These are phyloP conservation scores for Morus bassanus DNA, from an alignment of 2,797 vertebrate species.

Conservation along the genomic window DNA sequence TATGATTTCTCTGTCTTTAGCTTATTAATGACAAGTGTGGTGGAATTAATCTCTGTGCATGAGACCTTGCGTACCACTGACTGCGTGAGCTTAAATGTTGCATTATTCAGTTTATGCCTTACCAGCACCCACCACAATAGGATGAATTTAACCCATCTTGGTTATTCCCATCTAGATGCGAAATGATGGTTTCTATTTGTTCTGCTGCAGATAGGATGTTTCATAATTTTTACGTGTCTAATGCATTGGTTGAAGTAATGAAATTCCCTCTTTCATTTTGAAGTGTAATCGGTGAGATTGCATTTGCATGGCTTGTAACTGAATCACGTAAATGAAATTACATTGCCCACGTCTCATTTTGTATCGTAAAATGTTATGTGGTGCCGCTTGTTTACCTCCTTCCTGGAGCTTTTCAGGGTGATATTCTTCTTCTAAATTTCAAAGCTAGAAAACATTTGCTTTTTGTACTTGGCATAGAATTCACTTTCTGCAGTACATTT, in stretches of 20 bases:
- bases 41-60: background rate
- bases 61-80: background rate
- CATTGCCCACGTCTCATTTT: conserved; percentile 66
- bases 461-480: conserved; percentile 24
- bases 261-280: conserved; percentile 72
- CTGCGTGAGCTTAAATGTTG: background rate
- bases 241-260: conserved; percentile 60
- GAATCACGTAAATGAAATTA: conserved; percentile 70
- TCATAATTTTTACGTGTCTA: conserved; percentile 50
- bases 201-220: background rate
- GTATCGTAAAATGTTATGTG: conserved; percentile 66
- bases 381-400: conserved; percentile 52
- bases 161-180: background rate
- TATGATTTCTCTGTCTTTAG: background rate
- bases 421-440: conserved; percentile 40
- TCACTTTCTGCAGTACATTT: background rate
- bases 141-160: background rate
- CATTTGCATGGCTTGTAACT: conserved; percentile 69
- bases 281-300: conserved; percentile 71
- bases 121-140: background rate
- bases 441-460: background rate
- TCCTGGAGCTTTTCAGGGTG: conserved; percentile 31
- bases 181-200: conserved; percentile 43
- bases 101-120: background rate
- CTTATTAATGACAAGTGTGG: background rate